Evolutionary conservation across 2,797 vertebrate species (phyloP), one percentile per base, ranked within the genome.

Genomic region (Heterohyrax brucei): DNA sequence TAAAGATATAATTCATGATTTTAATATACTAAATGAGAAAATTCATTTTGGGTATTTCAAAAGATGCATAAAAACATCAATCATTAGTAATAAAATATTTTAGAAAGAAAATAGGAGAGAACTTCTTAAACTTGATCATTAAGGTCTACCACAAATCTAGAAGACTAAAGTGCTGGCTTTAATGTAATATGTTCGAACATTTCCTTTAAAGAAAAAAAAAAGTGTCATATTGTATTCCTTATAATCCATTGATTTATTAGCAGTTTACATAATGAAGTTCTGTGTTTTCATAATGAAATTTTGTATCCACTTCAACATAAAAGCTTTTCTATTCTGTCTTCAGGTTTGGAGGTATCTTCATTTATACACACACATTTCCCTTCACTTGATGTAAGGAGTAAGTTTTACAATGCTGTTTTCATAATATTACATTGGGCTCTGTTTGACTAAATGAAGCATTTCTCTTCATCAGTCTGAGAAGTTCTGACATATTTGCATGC

Each of bases 391-490:
- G 10, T 93, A 82, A 91, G 24, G 9, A 95, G 90, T 68, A 78
- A 91, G 46, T 92, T 93, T 79, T 89, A 85, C 59, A 89, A n/a
- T 13, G 24, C 83, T 78, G 53, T 88, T 95, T 94, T 97, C 86
- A 93, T 90, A 96, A 87, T 76, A 53, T 21, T 84, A 68, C 87
- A 75, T 91, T 92, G 62, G 28, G 73, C 33, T 90, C 39, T 78
- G 56, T 89, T 70, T 48, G 84, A 80, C 88, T 75, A 96, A 96
- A 97, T 96, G 94, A 97, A 84, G 92, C 97, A 94, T 96, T 96
- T 96, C 84, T 96, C 92, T 92, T 96, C 85, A 56, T 97, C 96
- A 92, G 18, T 93, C 62, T 95, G 33, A 70, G 79, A 93, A 89
- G 24, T 87, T 24, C 72, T 96, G 86, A 92, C 95, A 96, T 91